Conservation (phyloP, 2,888 invertebrate species). For the Drosophila kambysellisi region DNA sequence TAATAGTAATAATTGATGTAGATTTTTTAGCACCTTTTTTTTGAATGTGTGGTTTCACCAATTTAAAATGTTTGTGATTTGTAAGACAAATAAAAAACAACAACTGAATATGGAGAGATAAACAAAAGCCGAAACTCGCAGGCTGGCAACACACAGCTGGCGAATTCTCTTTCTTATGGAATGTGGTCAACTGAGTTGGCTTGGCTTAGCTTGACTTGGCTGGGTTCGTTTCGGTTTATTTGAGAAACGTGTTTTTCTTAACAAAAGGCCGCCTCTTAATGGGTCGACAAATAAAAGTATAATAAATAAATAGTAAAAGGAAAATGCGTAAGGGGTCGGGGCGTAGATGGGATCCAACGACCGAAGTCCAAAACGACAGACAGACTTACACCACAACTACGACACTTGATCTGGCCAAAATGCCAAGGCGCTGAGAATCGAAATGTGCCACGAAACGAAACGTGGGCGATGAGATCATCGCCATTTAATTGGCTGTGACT, state of each 20-base stretch:
- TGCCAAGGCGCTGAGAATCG: constrained; percentile 46
- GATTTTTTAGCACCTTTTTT: constrained; percentile 68
- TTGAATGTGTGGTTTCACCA: constrained; percentile 58
- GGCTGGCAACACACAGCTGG: constrained; percentile 50
- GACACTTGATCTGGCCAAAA: constrained; percentile 66
- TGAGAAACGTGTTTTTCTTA: constrained; percentile 73
- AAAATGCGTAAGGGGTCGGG: constrained; percentile 75
- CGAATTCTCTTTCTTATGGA: constrained; percentile 70
- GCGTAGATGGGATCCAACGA: constrained; percentile 17
- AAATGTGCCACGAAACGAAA: constrained; percentile 53
- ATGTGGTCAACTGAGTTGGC: constrained; percentile 48
- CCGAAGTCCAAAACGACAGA: not conserved
- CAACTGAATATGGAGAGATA: constrained; percentile 14
- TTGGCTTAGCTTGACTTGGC: not conserved
- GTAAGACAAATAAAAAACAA: constrained; percentile 68
- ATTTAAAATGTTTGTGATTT: constrained; percentile 76
- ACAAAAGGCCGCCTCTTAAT: constrained; percentile 70
- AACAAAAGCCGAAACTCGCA: constrained; percentile 38
- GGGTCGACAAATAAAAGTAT: constrained; percentile 75
- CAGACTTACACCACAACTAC: constrained; percentile 15
- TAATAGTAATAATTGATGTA: constrained; percentile 76
- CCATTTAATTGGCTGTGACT: constrained; percentile 72
- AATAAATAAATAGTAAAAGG: constrained; percentile 80
- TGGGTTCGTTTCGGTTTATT: constrained; percentile 13
- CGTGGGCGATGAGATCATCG: constrained; percentile 82